Evolutionary conservation across 2,888 invertebrate genomes (phyloP).

Genomic region (Pseudococcus viburni): DNA sequence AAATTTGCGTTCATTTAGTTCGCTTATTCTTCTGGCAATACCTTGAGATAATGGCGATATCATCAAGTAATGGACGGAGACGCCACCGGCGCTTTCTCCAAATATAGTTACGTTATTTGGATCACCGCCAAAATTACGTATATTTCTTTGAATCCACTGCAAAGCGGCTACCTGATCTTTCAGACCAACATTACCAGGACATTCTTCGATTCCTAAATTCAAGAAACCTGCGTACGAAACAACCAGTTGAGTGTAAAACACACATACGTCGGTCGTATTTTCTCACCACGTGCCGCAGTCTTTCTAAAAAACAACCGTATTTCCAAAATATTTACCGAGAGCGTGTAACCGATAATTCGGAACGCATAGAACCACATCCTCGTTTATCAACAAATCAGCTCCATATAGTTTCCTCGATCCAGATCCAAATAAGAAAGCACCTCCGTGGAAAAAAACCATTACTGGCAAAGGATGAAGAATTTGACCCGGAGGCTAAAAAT

Average conservation of each 20-base stretch:
- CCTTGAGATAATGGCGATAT: constrained; percentile 78
- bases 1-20: too few relatives aligned
- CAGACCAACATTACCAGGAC: constrained; percentile 93
- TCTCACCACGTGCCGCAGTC: too few relatives aligned
- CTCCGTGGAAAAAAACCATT: constrained; percentile 95
- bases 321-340: constrained; percentile 78
- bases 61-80: constrained; percentile 89
- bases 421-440: constrained; percentile 93
- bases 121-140: constrained; percentile 89
- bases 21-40: neutral
- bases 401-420: constrained; percentile 9
- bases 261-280: too few relatives aligned
- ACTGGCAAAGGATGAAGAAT: constrained; percentile 75
- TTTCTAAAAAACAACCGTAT: too few relatives aligned
- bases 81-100: constrained; percentile 96
- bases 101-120: constrained; percentile 92
- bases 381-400: neutral
- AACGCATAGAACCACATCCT: constrained; percentile 84
- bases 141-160: constrained; percentile 88
- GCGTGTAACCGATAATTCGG: constrained; percentile 93
- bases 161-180: constrained; percentile 95
- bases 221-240: constrained; percentile 83
- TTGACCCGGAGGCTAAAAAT: neutral
- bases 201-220: constrained; percentile 88
- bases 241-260: too few relatives aligned